Evolutionary conservation across 2,888 invertebrate genomes (phyloP), one percentile per base, ranked within the genome.

Genomic region (Punctoribates punctum): DNA sequence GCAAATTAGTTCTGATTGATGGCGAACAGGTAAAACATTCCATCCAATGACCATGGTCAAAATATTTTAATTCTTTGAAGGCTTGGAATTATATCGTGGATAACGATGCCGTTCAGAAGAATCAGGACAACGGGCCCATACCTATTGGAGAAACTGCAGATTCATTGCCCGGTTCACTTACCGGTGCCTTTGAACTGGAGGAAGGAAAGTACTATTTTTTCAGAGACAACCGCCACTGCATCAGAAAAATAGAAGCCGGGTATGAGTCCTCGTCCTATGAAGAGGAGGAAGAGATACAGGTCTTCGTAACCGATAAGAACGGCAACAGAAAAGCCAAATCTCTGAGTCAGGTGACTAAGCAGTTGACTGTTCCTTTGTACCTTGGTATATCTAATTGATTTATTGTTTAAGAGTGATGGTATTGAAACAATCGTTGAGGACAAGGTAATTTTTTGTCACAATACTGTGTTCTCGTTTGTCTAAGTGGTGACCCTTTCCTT

Each of bases 141-240:
- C 25, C 25, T 48, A 27, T 72, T 20, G 23, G 5, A 1, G 15
- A 23, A 5, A 42, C 42, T 4, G 17, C 5, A 25, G 72, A 72
- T 0, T 20, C 17, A 1, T 46, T 72, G 8, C 72, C 72, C 46
- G 38, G 23, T 0, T 72, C 72, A 27, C 15, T 72, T 13, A 48
- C 72, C 25, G 72, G 48, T 72, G 17, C 42, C 3, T 5, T 72
- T 9, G 72, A 42, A 5, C 4, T 72, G 20, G 46, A 46, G 17
- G 72, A 72, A 1, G 48, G 27, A 0, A 72, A 72, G 48, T 72
- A 15, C 25, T 72, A 72, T 27, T 46, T 72, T 17, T 72, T 72
- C 20, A 42, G 48, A 25, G 48, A 48, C 17, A 48, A 72, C 11
- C 23, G 48, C 0, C 46, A 25, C 20, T 72, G 72, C n/a, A 25